These are phyloP conservation scores for Plagodis pulveraria DNA, from an alignment of 2,888 invertebrate species.

Conservation along the genomic window DNA sequence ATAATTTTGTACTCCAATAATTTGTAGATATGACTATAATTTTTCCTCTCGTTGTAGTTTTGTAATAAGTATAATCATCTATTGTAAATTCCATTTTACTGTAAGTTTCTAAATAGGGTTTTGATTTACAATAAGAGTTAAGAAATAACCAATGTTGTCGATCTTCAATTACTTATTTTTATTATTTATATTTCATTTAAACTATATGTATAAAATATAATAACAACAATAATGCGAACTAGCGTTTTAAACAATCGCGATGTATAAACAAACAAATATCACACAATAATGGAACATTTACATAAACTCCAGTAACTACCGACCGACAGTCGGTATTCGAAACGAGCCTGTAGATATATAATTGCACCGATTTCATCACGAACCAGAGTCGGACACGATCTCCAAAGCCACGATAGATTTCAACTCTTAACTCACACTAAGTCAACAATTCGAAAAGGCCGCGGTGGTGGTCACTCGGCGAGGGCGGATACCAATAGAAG, in stretches of 20 bases:
- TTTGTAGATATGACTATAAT: no score
- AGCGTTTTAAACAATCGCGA: constrained; percentile 26
- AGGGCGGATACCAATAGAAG: constrained; percentile 1
- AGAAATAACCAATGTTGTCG: background rate
- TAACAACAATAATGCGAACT: constrained; percentile 26
- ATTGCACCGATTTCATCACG: constrained; percentile 27
- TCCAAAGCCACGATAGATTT: constrained; percentile 5
- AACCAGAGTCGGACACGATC: constrained; percentile 13
- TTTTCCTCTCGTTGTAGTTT: no score
- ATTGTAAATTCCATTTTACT: no score
- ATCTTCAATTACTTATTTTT: constrained; percentile 19
- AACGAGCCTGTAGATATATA: constrained; percentile 15
- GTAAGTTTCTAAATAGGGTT: no score
- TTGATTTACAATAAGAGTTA: background rate
- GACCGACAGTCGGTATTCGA: constrained; percentile 1
- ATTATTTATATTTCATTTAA: constrained; percentile 13
- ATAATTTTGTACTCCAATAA: no score
- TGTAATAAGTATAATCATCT: no score
- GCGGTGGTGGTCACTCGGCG: background rate
- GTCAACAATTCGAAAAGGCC: constrained; percentile 26
- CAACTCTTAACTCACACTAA: constrained; percentile 13
- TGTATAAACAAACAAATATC: constrained; percentile 18
- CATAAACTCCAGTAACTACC: background rate
- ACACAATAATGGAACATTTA: constrained; percentile 15
- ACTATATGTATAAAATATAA: constrained; percentile 28